Conservation (phyloP, 1,140 invertebrate genomes). For the Pemphigus obesinymphae region DNA sequence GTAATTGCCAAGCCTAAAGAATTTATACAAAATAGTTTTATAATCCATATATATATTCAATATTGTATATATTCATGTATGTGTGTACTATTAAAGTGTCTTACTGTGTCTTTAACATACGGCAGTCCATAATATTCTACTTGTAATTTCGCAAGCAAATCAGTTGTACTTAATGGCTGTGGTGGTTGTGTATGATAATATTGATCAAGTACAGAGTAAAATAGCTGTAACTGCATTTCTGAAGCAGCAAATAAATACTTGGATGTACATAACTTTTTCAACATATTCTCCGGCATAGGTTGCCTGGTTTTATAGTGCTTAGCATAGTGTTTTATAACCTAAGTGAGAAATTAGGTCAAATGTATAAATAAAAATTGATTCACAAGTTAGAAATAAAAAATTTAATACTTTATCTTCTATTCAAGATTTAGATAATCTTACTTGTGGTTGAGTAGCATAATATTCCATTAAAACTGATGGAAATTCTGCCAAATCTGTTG, state of each 20-base stretch:
- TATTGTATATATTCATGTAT: no score
- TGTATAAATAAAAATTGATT: no score
- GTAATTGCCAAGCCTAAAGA: slow-evolving; percentile 82
- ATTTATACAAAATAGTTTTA: not conserved
- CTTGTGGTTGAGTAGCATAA: slow-evolving; percentile 85
- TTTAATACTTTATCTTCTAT: not conserved
- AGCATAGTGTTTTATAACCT: slow-evolving; percentile 82
- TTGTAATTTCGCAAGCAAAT: slow-evolving; percentile 76
- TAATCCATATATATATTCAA: slow-evolving; percentile 10
- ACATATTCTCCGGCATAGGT: slow-evolving; percentile 70
- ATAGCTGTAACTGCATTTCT: slow-evolving; percentile 87
- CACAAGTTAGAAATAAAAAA: no score
- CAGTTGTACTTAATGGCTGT: slow-evolving; percentile 61
- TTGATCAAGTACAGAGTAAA: slow-evolving; percentile 87
- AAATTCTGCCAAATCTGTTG: slow-evolving; percentile 97
- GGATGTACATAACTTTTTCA: slow-evolving; percentile 72
- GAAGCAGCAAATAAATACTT: slow-evolving; percentile 82
- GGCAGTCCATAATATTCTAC: slow-evolving; percentile 78
- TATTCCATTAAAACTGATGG: slow-evolving; percentile 98
- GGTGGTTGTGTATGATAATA: slow-evolving; percentile 68
- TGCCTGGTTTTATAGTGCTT: slow-evolving; percentile 86
- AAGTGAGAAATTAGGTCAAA: not conserved
- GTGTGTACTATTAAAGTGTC: slow-evolving; percentile 45
- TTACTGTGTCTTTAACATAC: slow-evolving; percentile 79
- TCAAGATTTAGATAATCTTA: no score